phyloP scores from a whole-genome alignment of 92 coral and sea anemone genomes.

The Parazoanthus swiftii region DNA sequence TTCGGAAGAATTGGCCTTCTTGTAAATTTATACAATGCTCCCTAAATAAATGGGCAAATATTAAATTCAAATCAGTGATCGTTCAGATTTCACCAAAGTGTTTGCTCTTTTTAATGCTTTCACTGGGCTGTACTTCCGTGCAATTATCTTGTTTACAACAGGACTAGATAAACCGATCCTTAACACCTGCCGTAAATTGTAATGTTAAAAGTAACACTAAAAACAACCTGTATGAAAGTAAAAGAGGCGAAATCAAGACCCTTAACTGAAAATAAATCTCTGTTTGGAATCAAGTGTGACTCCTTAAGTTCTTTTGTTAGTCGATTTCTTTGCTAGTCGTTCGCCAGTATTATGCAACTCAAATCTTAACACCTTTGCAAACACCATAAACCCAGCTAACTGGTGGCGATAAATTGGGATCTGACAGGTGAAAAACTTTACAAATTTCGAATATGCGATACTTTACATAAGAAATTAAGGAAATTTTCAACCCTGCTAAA shows the following conservation, averaged over 20 bases:
- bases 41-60: slow-evolving; percentile 46
- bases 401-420: slow-evolving; percentile 68
- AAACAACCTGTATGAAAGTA: slow-evolving; percentile 31
- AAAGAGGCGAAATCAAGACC: slow-evolving; percentile 37
- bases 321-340: slow-evolving; percentile 36
- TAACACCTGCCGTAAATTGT: slow-evolving; percentile 75
- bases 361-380: slow-evolving; percentile 83
- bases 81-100: slow-evolving; percentile 73
- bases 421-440: slow-evolving; percentile 67
- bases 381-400: slow-evolving; percentile 75
- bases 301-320: slow-evolving; percentile 36
- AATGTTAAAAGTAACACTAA: slow-evolving; percentile 40
- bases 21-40: slow-evolving; percentile 26
- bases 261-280: slow-evolving; percentile 43
- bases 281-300: slow-evolving; percentile 42
- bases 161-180: slow-evolving; percentile 70
- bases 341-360: slow-evolving; percentile 23
- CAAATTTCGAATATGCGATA: slow-evolving; percentile 28
- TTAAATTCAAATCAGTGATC: slow-evolving; percentile 58
- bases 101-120: slow-evolving; percentile 91
- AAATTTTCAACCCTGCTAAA: slow-evolving; percentile 5
- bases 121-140: slow-evolving; percentile 87
- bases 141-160: slow-evolving; percentile 88
- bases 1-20: slow-evolving; percentile 39
- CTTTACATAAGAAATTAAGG: slow-evolving; percentile 16